Conservation (phyloP, 2,113 vertebrate genomes). For the Anoura caudifer region DNA sequence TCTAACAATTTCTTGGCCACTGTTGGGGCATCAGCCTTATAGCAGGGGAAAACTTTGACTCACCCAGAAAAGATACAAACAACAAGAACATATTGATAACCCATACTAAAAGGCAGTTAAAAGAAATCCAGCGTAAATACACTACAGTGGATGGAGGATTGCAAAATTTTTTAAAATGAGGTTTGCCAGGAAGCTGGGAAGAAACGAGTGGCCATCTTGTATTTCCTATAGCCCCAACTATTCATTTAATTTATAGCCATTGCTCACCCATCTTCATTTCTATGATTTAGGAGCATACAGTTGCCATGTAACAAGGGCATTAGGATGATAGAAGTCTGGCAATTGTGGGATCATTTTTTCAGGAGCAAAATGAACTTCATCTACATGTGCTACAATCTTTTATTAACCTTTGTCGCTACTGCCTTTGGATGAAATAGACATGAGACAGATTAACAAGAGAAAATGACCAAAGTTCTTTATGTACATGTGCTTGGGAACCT, state of each 20-base stretch:
- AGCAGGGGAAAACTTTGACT: background rate
- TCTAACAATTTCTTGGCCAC: background rate
- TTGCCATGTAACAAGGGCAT: background rate
- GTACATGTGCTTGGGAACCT: background rate
- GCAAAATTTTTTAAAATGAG: background rate
- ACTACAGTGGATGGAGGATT: background rate
- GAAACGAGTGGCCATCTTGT: background rate
- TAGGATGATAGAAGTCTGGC: background rate
- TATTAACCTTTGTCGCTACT: background rate
- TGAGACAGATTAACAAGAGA: background rate
- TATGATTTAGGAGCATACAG: background rate
- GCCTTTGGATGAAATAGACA: background rate
- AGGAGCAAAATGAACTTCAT: background rate
- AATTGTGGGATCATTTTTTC: background rate
- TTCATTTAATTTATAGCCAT: background rate
- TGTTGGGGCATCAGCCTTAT: background rate
- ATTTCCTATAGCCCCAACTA: background rate
- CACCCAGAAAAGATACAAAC: background rate
- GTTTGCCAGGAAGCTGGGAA: background rate
- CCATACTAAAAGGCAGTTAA: background rate
- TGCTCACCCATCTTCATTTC: background rate
- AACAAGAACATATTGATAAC: background rate
- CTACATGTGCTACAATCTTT: background rate
- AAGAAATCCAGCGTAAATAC: background rate
- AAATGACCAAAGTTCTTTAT: background rate